Evolutionary conservation across 1,140 invertebrate genomes (phyloP).

Genomic region (Rhagoletis zephyria): DNA sequence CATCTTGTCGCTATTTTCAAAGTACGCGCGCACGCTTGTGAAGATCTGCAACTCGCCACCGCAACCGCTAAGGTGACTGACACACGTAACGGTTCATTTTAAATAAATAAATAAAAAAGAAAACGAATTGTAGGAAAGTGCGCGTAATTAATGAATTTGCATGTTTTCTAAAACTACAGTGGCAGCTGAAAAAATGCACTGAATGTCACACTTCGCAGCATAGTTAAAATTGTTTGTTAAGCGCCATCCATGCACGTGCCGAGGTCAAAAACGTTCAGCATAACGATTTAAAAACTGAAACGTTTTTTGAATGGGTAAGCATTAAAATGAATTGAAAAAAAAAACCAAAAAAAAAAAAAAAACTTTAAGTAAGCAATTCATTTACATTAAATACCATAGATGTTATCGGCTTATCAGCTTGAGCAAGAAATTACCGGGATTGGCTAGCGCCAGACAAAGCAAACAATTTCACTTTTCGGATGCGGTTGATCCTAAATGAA

Average conservation of each 20-base stretch:
- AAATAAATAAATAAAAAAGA: neutral
- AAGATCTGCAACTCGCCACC: neutral
- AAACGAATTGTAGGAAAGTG: no score
- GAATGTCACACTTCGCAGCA: no score
- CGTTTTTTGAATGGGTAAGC: neutral
- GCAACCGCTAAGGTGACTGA: neutral
- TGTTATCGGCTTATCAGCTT: neutral
- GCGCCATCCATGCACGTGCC: neutral
- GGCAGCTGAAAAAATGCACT: neutral
- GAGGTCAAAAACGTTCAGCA: neutral
- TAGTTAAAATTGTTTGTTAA: neutral
- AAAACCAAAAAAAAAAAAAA: neutral
- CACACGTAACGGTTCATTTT: neutral
- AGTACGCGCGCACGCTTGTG: no score
- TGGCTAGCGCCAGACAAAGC: neutral
- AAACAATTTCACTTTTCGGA: constrained; percentile 12
- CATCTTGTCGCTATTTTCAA: neutral
- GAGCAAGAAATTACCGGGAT: no score
- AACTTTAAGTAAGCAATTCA: neutral
- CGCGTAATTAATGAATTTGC: neutral
- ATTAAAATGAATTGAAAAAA: neutral
- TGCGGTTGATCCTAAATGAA: neutral
- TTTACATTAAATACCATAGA: neutral
- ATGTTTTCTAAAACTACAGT: constrained; percentile 6
- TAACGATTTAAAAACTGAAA: neutral